Base-by-base conservation (phyloP, 2,113 vertebrate species). In the Otolemur garnettii region DNA sequence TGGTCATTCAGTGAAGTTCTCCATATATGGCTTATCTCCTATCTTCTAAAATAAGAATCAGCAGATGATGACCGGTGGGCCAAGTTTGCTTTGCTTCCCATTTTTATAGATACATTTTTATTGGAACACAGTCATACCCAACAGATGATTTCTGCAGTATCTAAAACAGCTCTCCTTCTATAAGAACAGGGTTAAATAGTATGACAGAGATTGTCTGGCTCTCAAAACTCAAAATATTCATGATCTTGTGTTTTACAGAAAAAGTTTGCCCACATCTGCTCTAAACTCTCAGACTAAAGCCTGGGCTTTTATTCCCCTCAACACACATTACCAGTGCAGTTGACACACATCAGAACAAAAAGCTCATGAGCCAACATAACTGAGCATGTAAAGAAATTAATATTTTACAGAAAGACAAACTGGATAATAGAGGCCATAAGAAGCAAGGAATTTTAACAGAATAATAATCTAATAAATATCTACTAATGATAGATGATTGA, bases 51-150 rank as follows among this genome's bases (percentile, higher is more conserved):
- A 57, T 24, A 62, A 28, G 38, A 19, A 21, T 50, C 45, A 68
- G 50, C 30, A 60, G 60, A 57, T 24, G 87, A 86, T 12, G 57
- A 24, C 26, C 10, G 19, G 11, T 11, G 38, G 33, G 28, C 15
- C 68, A 89, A 62, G n/a, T 1, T 87, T 50, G 38, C 17, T 1
- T 21, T 82, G 45, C 57, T 87, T 87, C 45, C 6, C 81, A 5
- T n/a, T 83, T 88, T 59, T 53, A 55, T 75, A 87, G 88, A 93
- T 88, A 88, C 62, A 96, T 26, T 62, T 88, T 93, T 85, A 88
- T 59, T 64, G 26, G 26, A 84, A 77, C 79, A 77, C 66, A 38
- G 64, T 7, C 30, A 64, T 53, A 26, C 38, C 35, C n/a, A 33
- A 2, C 28, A 22, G 22, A 18, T n/a, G 24, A 66, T 50, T 93